Conservation (phyloP, 2,113 vertebrate genomes). For the Hydrochoerus hydrochaeris region DNA sequence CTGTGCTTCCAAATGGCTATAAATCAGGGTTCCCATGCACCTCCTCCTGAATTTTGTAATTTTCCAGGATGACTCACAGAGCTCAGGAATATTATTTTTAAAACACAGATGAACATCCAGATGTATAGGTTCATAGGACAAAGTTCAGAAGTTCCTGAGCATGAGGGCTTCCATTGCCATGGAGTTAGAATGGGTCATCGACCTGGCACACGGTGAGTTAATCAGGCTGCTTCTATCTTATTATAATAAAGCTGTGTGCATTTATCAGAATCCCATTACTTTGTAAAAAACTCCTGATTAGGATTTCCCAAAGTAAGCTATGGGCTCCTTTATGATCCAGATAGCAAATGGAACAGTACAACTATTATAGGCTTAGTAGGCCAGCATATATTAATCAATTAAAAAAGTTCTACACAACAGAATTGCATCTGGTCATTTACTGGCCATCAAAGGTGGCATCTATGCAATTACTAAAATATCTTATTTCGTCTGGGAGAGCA, state of each 20-base stretch:
- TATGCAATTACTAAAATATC: slow-evolving; percentile 52
- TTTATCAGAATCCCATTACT: not conserved
- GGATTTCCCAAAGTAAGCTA: not conserved
- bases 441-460: not conserved
- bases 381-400: not conserved
- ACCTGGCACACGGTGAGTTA: not conserved
- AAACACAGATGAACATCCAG: not conserved
- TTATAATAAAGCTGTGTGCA: not conserved
- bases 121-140: not conserved
- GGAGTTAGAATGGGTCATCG: not conserved
- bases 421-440: not conserved
- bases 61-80: not conserved
- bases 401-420: not conserved
- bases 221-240: not conserved
- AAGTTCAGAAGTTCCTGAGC: not conserved
- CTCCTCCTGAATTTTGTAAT: not conserved
- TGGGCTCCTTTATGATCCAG: not conserved
- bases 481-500: slow-evolving; percentile 44
- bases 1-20: not conserved
- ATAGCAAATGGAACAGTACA: not conserved
- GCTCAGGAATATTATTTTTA: not conserved
- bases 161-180: not conserved
- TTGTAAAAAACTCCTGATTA: not conserved
- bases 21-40: not conserved
- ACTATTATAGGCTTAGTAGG: not conserved